Conservation (phyloP, 2,113 vertebrate species). For the Aphelocoma coerulescens region DNA sequence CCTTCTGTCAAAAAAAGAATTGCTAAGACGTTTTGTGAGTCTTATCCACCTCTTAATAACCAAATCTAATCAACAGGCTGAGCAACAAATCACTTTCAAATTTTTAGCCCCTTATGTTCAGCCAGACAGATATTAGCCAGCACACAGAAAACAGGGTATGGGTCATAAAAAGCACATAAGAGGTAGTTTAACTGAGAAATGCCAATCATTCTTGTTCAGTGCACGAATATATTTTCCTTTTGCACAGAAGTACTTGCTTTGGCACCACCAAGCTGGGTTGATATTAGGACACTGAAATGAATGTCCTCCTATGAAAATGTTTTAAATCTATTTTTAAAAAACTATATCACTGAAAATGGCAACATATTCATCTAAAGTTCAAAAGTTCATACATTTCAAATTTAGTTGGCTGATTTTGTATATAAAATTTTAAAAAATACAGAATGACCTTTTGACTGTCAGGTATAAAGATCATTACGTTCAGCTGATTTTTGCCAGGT, state of each 20-base stretch:
- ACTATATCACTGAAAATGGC: not conserved
- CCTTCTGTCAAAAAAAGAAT: not conserved
- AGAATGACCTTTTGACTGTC: not conserved
- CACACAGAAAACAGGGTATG: not conserved
- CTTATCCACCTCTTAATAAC: not conserved
- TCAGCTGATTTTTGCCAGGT: not conserved
- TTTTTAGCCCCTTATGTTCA: not conserved
- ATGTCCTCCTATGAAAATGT: not conserved
- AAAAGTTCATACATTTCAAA: not conserved
- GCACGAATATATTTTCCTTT: not conserved
- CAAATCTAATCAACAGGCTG: not conserved
- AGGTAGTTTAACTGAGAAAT: not conserved
- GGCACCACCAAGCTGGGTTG: not conserved
- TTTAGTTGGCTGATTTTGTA: not conserved
- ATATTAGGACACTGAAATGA: not conserved
- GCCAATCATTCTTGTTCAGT: not conserved
- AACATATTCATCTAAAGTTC: not conserved
- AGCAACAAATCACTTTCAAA: not conserved
- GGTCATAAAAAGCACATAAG: not conserved
- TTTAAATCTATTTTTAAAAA: not conserved
- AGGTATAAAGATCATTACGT: not conserved
- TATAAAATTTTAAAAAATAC: not conserved
- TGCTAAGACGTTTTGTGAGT: not conserved
- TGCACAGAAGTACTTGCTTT: not conserved
- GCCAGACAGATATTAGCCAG: not conserved